phyloP scores from a whole-genome alignment of 2,888 invertebrate species.

The Oligia fasciuncula region DNA sequence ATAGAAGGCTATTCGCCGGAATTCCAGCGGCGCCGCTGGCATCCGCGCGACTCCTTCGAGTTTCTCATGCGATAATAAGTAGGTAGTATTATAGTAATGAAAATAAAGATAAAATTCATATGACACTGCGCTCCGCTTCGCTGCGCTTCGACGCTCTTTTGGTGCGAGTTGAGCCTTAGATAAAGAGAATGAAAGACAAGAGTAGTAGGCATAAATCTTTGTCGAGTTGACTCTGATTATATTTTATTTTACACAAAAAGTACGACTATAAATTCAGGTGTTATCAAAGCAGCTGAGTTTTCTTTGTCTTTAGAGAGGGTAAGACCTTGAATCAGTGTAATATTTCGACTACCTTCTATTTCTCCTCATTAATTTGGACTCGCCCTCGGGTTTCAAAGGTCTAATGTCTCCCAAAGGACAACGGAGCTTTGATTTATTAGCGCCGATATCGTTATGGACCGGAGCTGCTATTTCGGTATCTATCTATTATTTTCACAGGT shows the following conservation, averaged over 20 bases:
- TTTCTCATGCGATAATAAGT: too few relatives aligned
- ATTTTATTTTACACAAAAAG: conserved; percentile 2
- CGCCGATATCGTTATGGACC: not conserved
- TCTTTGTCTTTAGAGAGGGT: conserved; percentile 12
- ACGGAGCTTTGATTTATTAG: conserved; percentile 49
- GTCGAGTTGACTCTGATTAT: not conserved
- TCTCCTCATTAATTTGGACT: conserved; percentile 47
- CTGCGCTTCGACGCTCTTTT: too few relatives aligned
- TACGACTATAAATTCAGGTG: not conserved
- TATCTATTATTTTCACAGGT: conserved; percentile 4
- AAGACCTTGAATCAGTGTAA: conserved; percentile 18
- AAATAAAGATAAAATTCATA: too few relatives aligned
- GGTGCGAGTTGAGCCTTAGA: not conserved
- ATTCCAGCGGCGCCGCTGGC: too few relatives aligned
- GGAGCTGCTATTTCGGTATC: not conserved
- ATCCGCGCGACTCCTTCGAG: too few relatives aligned
- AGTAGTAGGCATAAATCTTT: too few relatives aligned
- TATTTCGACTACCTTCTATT: conserved; percentile 39
- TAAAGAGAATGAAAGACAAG: not conserved
- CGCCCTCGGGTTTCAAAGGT: conserved; percentile 47
- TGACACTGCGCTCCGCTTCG: too few relatives aligned
- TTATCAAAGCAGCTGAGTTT: conserved; percentile 13
- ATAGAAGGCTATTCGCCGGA: too few relatives aligned
- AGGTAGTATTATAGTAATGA: too few relatives aligned
- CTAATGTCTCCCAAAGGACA: conserved; percentile 56